Percentiles rank a stretch among this genome's conserved stretches.
Conservation (phyloP, 2,113 vertebrate genomes). For the Laticauda colubrina region DNA sequence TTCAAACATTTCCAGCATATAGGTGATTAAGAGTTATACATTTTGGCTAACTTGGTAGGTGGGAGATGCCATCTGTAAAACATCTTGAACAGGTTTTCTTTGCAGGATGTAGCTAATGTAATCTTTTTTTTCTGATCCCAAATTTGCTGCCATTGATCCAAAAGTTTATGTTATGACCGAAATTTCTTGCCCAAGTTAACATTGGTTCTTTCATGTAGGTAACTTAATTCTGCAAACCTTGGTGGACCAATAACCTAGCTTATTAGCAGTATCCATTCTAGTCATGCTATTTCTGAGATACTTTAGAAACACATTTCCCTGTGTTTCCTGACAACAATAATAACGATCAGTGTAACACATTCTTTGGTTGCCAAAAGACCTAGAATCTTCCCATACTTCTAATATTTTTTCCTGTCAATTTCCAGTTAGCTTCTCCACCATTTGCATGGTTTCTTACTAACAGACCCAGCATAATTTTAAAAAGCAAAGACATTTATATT, state of each 20-base stretch:
- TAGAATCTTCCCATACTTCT: background rate
- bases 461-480: background rate
- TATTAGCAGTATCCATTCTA: background rate
- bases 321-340: background rate
- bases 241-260: background rate
- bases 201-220: background rate
- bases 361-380: background rate
- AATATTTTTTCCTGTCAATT: background rate
- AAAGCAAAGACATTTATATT: background rate
- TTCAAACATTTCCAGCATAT: too few species aligned
- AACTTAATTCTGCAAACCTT: background rate
- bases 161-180: too few species aligned
- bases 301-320: background rate
- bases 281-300: background rate
- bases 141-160: too few species aligned
- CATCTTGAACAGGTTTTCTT: too few species aligned
- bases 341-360: background rate
- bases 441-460: background rate
- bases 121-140: too few species aligned
- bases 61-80: too few species aligned
- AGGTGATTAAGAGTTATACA: too few species aligned
- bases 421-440: background rate
- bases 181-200: too few species aligned
- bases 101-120: too few species aligned
- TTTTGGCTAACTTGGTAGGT: too few species aligned